Percentiles rank a stretch among this genome's conserved stretches.
Conservation (phyloP, 2,797 vertebrate species). For the Decapterus maruadsi region DNA sequence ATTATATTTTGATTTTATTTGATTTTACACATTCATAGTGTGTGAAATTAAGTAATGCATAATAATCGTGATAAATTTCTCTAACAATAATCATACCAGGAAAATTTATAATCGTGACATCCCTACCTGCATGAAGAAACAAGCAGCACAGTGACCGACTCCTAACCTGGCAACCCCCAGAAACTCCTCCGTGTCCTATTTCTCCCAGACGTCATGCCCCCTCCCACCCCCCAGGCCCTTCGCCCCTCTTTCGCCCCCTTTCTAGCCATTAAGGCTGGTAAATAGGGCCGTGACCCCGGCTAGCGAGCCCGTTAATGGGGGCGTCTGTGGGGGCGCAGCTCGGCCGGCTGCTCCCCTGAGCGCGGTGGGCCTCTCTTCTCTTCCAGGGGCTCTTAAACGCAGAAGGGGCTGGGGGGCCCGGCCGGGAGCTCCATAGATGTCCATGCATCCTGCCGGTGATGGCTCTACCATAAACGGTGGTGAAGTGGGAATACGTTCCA, state of each 20-base stretch:
- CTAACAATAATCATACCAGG: no score
- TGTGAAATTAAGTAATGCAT: no score
- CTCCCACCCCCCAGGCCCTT: no score
- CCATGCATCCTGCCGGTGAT: conserved; percentile 72
- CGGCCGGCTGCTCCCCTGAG: conserved; percentile 41
- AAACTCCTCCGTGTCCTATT: conserved; percentile 54
- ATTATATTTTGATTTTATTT: no score
- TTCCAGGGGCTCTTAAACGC: conserved; percentile 69
- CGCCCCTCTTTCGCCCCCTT: conserved; percentile 24
- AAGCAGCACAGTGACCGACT: conserved; percentile 40
- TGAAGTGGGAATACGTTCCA: conserved; percentile 80
- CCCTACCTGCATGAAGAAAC: conserved; percentile 28
- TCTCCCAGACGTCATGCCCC: conserved; percentile 20
- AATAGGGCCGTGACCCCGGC: conserved; percentile 67
- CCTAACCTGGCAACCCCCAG: conserved; percentile 56
- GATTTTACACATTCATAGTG: no score
- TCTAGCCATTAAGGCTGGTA: conserved; percentile 58
- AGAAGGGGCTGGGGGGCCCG: conserved; percentile 38
- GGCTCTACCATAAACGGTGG: conserved; percentile 77
- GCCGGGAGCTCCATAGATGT: conserved; percentile 72
- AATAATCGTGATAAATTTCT: no score
- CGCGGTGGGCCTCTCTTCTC: conserved; percentile 70
- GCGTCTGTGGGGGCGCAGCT: conserved; percentile 56
- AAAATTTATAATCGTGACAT: no score
- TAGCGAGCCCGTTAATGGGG: conserved; percentile 62